Evolutionary conservation across 2,888 invertebrate species (phyloP).

Genomic region (Troides helena): DNA sequence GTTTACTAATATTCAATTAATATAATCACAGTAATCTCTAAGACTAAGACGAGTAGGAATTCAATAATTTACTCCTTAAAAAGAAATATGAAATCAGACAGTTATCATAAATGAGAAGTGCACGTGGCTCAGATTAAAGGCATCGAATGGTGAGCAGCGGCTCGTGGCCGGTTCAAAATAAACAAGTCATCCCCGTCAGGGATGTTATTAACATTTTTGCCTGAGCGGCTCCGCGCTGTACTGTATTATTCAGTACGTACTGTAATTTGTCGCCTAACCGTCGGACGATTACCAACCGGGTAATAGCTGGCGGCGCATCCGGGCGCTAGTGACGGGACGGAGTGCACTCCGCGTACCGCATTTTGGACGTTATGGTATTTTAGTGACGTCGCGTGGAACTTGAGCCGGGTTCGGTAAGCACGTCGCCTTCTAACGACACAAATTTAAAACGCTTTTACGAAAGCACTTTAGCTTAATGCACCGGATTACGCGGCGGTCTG

Average conservation of each 20-base stretch:
- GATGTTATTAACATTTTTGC: slow-evolving; percentile 26
- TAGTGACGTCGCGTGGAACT: slow-evolving; percentile 10
- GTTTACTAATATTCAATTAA: too few relatives aligned
- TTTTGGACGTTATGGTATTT: slow-evolving; percentile 25
- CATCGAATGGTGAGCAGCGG: too few relatives aligned
- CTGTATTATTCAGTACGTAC: slow-evolving; percentile 27
- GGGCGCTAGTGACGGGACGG: slow-evolving; percentile 34
- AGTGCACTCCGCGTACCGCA: slow-evolving; percentile 26
- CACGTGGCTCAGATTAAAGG: too few relatives aligned
- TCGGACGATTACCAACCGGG: slow-evolving; percentile 26
- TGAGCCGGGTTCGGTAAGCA: not conserved
- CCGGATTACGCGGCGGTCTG: slow-evolving; percentile 6
- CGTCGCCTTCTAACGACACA: slow-evolving; percentile 14
- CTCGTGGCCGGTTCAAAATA: too few relatives aligned
- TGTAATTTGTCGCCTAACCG: slow-evolving; percentile 32
- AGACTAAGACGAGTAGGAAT: too few relatives aligned
- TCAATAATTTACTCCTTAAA: too few relatives aligned
- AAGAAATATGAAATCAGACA: too few relatives aligned
- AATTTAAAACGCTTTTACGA: slow-evolving; percentile 22
- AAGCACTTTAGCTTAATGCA: slow-evolving; percentile 13
- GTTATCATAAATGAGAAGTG: too few relatives aligned
- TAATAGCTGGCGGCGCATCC: slow-evolving; percentile 35
- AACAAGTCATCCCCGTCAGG: not conserved
- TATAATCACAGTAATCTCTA: too few relatives aligned
- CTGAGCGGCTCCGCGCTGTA: not conserved